phyloP scores from a whole-genome alignment of 2,113 vertebrate genomes.

The Petroica traversi region DNA sequence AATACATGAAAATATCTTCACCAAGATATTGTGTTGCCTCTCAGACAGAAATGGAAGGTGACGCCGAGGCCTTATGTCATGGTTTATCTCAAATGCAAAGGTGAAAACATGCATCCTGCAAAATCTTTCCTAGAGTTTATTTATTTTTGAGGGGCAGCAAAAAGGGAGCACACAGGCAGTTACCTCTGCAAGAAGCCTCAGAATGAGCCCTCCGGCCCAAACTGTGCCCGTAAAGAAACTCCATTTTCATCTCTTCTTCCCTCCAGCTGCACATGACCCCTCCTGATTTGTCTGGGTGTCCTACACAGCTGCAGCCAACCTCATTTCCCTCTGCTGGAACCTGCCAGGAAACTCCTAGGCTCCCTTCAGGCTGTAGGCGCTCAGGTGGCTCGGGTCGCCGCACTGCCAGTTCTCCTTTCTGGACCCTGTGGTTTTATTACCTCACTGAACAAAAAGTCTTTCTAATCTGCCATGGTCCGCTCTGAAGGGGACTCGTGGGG shows the following conservation, averaged over 20 bases:
- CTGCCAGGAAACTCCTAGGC: not conserved
- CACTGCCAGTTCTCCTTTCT: not conserved
- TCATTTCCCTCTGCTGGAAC: not conserved
- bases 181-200: not conserved
- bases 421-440: constrained; percentile 22
- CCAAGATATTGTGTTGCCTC: not conserved
- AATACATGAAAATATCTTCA: not conserved
- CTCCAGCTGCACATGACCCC: not conserved
- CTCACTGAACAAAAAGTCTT: constrained; percentile 12
- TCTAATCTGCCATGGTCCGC: not conserved
- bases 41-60: not conserved
- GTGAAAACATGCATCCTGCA: not conserved
- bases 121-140: not conserved
- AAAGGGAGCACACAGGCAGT: not conserved
- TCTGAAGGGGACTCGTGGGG: not conserved
- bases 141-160: not conserved
- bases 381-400: rapidly evolving
- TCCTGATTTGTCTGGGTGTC: not conserved
- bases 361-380: rapidly evolving
- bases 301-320: not conserved
- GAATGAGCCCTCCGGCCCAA: not conserved
- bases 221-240: not conserved
- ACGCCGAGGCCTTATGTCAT: not conserved
- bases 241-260: not conserved
- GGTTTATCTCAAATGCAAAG: not conserved